Evolutionary conservation across 1,140 invertebrate genomes (phyloP), one percentile per base, ranked within the genome.

Genomic region (Ceratina australensis): DNA sequence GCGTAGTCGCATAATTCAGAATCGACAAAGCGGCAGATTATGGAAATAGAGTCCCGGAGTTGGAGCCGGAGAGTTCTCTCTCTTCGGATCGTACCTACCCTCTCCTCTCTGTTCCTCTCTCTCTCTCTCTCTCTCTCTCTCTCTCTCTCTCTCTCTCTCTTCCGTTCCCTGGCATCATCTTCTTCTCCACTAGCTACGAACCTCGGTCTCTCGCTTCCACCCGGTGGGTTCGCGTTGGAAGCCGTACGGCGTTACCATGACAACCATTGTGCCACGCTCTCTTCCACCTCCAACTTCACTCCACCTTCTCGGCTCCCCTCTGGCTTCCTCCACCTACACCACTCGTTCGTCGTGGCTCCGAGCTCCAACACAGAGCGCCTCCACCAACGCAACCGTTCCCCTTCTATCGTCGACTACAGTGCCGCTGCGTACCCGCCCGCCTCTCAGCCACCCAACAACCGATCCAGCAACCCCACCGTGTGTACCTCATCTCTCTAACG

Each of bases 1-100:
- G 88, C 87, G 86, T 89, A 90, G 89, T 91, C 90, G 89, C 89
- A 91, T 91, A 91, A 91, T 91, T 91, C 90, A 91, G 89, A 91
- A 91, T 91, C 89, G 90, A 91, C 90, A 91, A 91, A 91, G 90
- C 90, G 87, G 89, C 90, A 91, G 90, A 91, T 91, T 91, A 91
- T 91, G 90, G 90, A 91, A 91, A 91, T 91, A 91, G 90, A 91
- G 90, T 91, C 89, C 85, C 87, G 79, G 84, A 89, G 87, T 86
- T 84, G 86, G 84, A 88, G 84, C 69, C 82, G 33, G 33, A 72
- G 63, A 61, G 73, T 59, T 72, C 73, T 79, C 78, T 82, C 85
- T 82, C 76, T 73, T 63, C 12, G 15, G 47, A 26, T 20, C 49
- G 3, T 4, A 5, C 24, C 49, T 54, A 16, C 16, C 52, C 7